These are phyloP conservation scores for Chalcis sispes DNA, from an alignment of 2,888 invertebrate species.

Conservation along the genomic window DNA sequence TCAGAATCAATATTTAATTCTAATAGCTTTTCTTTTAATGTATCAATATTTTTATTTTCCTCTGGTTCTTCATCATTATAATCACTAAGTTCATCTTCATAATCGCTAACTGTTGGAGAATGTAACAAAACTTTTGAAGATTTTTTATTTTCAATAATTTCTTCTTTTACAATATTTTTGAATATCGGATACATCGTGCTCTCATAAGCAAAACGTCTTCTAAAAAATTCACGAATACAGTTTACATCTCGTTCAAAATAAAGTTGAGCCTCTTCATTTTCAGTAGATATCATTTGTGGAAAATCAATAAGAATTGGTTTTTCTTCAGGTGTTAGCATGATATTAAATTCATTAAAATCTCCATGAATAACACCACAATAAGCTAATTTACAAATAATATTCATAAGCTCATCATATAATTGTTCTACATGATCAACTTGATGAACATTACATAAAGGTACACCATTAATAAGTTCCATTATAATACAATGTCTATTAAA, in stretches of 20 bases:
- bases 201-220: conserved; percentile 91
- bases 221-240: conserved; percentile 94
- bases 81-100: conserved; percentile 36
- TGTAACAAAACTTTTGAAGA: conserved; percentile 37
- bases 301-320: conserved; percentile 96
- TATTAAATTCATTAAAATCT: conserved; percentile 99
- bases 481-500: conserved; percentile 96
- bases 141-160: conserved; percentile 23
- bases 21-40: conserved; percentile 32
- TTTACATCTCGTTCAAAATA: conserved; percentile 96
- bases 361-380: conserved; percentile 98
- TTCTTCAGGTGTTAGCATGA: conserved; percentile 89
- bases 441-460: conserved; percentile 84
- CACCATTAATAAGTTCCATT: conserved; percentile 94
- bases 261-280: conserved; percentile 93
- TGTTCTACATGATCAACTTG: conserved; percentile 83
- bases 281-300: conserved; percentile 98
- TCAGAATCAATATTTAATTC: conserved; percentile 35
- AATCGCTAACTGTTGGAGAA: conserved; percentile 38
- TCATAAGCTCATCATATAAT: conserved; percentile 96
- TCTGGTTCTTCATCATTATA: conserved; percentile 59
- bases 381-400: conserved; percentile 91
- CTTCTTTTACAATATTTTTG: conserved; percentile 77
- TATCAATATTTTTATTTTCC: conserved; percentile 66
- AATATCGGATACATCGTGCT: conserved; percentile 89